Evolutionary conservation across 2,888 invertebrate genomes (phyloP).

Genomic region (Hirtodrosophila trivittata): DNA sequence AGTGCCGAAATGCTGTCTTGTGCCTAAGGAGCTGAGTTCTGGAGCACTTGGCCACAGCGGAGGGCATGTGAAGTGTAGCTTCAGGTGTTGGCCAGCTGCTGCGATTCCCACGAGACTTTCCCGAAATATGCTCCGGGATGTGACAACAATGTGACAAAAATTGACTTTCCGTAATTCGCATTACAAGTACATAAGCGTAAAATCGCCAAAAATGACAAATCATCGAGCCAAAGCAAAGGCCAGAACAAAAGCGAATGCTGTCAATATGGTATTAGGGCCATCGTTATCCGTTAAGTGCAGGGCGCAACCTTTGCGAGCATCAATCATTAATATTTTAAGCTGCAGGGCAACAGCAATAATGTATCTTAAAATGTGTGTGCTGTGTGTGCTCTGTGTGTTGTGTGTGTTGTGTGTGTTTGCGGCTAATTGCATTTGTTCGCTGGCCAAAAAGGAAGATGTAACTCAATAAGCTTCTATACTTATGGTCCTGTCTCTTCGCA

Average conservation of each 20-base stretch:
- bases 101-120: conserved; percentile 55
- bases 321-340: conserved; percentile 71
- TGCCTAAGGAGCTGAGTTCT: conserved; percentile 13
- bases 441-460: conserved; percentile 54
- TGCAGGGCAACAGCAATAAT: conserved; percentile 33
- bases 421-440: conserved; percentile 64
- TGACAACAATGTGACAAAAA: conserved; percentile 37
- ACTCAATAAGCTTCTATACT: conserved; percentile 55
- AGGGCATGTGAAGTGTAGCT: conserved; percentile 61
- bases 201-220: conserved; percentile 66
- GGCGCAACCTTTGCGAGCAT: conserved; percentile 50
- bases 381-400: conserved; percentile 6
- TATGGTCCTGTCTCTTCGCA: conserved; percentile 36
- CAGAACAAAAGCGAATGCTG: conserved; percentile 24
- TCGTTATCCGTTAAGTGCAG: conserved; percentile 30
- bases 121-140: conserved; percentile 16
- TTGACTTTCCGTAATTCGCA: conserved; percentile 41
- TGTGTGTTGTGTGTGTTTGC: conserved; percentile 11
- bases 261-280: conserved; percentile 52
- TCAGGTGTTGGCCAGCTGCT: conserved; percentile 63
- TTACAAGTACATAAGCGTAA: conserved; percentile 58
- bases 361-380: conserved; percentile 14
- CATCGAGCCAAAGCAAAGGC: conserved; percentile 60
- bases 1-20: conserved; percentile 26
- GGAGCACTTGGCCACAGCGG: conserved; percentile 18